A percentile compares a stretch with the other conserved stretches of the same genome.
phyloP scores from a whole-genome alignment of 2,797 vertebrate genomes.

The Yasuhikotakia modesta region DNA sequence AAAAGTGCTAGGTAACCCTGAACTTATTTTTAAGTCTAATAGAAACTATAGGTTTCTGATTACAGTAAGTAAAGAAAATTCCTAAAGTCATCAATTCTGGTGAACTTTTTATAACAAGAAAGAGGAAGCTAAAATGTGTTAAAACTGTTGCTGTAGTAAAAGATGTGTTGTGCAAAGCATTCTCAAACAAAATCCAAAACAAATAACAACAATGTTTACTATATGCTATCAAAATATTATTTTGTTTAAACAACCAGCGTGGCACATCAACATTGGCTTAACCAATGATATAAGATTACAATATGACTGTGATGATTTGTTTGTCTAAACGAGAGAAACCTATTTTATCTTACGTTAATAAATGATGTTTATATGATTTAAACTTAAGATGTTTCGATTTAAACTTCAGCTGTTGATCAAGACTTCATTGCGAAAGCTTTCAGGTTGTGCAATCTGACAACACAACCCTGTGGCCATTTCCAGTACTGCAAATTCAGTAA shows the following conservation, averaged over 20 bases:
- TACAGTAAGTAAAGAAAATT: background rate
- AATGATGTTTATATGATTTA: no score
- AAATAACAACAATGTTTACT: no score
- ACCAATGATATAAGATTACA: background rate
- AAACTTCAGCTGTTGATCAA: background rate
- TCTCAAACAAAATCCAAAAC: background rate
- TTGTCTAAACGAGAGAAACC: no score
- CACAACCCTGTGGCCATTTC: conserved; percentile 41
- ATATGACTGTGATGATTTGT: no score
- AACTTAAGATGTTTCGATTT: no score
- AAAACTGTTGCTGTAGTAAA: background rate
- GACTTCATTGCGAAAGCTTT: background rate
- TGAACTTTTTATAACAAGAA: conserved; percentile 13
- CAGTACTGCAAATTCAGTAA: conserved; percentile 34
- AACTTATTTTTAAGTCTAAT: background rate
- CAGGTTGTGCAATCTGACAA: conserved; percentile 18
- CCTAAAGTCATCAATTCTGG: conserved; percentile 1
- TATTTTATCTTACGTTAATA: no score
- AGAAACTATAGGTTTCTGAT: background rate
- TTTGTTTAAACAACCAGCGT: background rate
- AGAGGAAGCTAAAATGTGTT: conserved; percentile 22
- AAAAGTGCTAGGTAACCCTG: background rate
- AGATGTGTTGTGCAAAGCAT: background rate
- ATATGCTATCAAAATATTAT: background rate
- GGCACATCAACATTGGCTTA: background rate